These are phyloP conservation scores for Myripristis murdjan DNA, from an alignment of 2,797 vertebrate genomes.

Conservation along the genomic window DNA sequence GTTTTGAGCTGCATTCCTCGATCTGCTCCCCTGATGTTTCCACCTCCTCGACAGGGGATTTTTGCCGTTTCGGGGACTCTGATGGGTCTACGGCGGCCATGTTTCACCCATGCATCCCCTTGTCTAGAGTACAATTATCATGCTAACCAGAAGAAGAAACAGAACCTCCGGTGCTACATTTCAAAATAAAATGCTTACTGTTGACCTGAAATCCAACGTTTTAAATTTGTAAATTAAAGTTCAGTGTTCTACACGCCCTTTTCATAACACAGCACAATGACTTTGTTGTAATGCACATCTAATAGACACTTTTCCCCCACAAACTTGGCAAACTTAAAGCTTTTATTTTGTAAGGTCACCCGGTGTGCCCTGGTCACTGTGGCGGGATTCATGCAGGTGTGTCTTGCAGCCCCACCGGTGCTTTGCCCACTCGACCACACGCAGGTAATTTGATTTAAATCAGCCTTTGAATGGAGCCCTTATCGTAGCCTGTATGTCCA, in stretches of 20 bases:
- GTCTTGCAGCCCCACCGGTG: too few species aligned
- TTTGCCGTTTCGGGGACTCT: conserved; percentile 70
- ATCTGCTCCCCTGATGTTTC: conserved; percentile 51
- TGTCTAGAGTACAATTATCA: conserved; percentile 65
- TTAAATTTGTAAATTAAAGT: conserved; percentile 10
- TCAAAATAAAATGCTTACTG: conserved; percentile 70
- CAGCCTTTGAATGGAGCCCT: conserved; percentile 28
- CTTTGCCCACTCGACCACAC: background rate
- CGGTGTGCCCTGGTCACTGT: too few species aligned
- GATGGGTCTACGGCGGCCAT: conserved; percentile 84
- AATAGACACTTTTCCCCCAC: background rate
- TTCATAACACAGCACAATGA: too few species aligned
- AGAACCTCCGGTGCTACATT: conserved; percentile 54
- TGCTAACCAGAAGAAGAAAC: conserved; percentile 41
- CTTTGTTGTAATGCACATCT: conserved; percentile 13
- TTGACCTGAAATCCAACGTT: background rate
- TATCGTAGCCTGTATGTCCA: background rate
- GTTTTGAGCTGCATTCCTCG: conserved; percentile 15
- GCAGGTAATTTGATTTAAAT: background rate
- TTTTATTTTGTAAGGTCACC: too few species aligned
- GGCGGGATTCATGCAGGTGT: background rate
- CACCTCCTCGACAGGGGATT: conserved; percentile 62
- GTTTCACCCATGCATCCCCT: conserved; percentile 83
- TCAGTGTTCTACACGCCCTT: background rate
- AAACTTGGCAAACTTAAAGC: too few species aligned